A percentile compares a stretch with the other conserved stretches of the same genome.
Conservation (phyloP, 2,113 vertebrate genomes). For the Centropus bengalensis region DNA sequence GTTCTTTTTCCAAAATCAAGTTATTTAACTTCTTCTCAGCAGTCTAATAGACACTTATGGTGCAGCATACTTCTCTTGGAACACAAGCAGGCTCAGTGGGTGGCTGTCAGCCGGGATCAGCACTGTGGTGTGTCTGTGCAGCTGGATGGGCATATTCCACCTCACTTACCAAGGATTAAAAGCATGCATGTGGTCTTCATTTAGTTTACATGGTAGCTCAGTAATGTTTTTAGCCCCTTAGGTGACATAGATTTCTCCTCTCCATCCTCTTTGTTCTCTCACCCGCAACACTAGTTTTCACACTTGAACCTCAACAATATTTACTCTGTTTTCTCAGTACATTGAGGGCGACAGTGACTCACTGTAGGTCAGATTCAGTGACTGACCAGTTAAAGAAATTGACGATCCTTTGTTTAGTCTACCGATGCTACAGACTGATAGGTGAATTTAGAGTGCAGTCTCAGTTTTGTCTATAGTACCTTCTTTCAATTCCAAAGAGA, state of each 20-base stretch:
- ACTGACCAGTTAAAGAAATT: not conserved
- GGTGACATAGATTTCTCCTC: not conserved
- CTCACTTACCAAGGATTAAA: not conserved
- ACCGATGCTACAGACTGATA: not conserved
- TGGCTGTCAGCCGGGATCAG: not conserved
- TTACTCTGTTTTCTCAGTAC: not conserved
- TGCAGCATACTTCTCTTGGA: not conserved
- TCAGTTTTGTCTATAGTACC: not conserved
- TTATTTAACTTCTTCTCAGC: not conserved
- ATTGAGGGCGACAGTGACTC: not conserved
- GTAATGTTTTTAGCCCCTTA: not conserved
- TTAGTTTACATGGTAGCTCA: not conserved
- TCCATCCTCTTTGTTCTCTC: not conserved
- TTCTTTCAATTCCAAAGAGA: not conserved
- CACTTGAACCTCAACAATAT: not conserved
- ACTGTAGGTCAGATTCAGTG: not conserved
- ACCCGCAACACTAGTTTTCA: not conserved
- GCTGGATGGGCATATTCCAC: not conserved
- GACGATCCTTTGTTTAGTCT: not conserved
- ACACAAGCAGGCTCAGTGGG: not conserved
- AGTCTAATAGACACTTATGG: not conserved
- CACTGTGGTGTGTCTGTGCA: not conserved
- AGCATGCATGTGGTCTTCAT: not conserved
- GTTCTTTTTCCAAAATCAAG: not conserved
- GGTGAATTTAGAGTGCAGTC: not conserved